Percentiles rank a stretch among this genome's conserved stretches.
These are phyloP conservation scores for Trididemnum nubilum DNA, from an alignment of 23 tunicate genomes.

Conservation along the genomic window DNA sequence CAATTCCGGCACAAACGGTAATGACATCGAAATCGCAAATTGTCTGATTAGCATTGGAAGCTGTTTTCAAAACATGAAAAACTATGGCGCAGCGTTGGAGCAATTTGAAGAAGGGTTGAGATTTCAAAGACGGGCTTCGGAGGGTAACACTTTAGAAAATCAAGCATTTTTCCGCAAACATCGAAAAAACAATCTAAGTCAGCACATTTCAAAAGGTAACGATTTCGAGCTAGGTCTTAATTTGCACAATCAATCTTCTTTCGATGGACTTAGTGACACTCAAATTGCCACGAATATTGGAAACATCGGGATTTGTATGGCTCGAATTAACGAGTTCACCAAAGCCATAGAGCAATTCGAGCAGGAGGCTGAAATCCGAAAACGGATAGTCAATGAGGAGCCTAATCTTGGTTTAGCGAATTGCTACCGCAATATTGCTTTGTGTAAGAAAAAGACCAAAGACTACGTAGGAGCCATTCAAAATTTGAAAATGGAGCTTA, in stretches of 20 bases:
- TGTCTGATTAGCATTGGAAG: not conserved
- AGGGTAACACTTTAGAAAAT: not conserved
- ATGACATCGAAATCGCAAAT: not conserved
- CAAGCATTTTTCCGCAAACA: not conserved
- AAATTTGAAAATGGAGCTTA: not conserved
- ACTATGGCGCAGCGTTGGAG: not conserved
- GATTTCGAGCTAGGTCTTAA: not conserved
- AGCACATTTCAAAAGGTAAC: not conserved
- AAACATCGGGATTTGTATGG: not conserved
- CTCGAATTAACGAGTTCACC: not conserved
- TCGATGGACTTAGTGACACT: not conserved
- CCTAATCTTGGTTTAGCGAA: not conserved
- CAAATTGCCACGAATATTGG: not conserved
- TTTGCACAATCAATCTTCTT: not conserved
- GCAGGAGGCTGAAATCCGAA: not conserved
- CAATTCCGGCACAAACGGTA: not conserved
- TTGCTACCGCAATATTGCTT: not conserved
- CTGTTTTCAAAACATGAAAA: not conserved
- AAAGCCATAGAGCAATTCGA: not conserved
- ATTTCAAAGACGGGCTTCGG: not conserved
- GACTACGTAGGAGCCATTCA: not conserved
- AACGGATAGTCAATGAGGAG: not conserved
- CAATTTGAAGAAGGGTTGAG: not conserved
- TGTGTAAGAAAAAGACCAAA: not conserved
- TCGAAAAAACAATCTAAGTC: not conserved